Evolutionary conservation across 2,797 vertebrate genomes (phyloP).

Genomic region (Pangasius sanitwongsei): DNA sequence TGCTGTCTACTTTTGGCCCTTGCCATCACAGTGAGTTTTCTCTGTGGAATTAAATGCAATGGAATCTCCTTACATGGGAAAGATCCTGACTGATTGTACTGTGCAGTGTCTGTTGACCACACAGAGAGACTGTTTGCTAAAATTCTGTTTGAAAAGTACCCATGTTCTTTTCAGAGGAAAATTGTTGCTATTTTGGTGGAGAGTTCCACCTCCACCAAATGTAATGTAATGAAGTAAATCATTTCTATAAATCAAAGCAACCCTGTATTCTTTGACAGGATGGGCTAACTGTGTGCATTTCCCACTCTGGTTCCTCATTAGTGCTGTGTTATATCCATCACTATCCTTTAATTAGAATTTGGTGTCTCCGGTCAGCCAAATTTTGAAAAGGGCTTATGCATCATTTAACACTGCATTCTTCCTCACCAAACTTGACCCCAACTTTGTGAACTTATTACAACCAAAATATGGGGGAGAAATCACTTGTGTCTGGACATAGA

Average conservation of each 20-base stretch:
- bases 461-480: neutral
- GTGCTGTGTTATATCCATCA: slow-evolving; percentile 32
- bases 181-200: neutral
- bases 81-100: neutral
- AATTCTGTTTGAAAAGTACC: neutral
- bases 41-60: neutral
- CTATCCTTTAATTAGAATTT: slow-evolving; percentile 50
- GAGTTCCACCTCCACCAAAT: neutral
- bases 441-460: slow-evolving; percentile 18
- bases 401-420: slow-evolving; percentile 29
- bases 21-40: neutral
- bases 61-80: slow-evolving; percentile 2
- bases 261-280: slow-evolving; percentile 19
- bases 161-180: neutral
- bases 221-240: neutral
- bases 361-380: slow-evolving; percentile 23
- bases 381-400: slow-evolving; percentile 55
- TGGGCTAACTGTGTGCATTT: slow-evolving; percentile 23
- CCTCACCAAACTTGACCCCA: slow-evolving; percentile 18
- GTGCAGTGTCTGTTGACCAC: neutral
- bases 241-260: neutral
- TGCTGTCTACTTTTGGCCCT: neutral
- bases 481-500: neutral
- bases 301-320: slow-evolving; percentile 49
- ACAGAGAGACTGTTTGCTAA: neutral